Base-by-base conservation (phyloP, 2,797 vertebrate species). In the Scomberomorus guttatus region DNA sequence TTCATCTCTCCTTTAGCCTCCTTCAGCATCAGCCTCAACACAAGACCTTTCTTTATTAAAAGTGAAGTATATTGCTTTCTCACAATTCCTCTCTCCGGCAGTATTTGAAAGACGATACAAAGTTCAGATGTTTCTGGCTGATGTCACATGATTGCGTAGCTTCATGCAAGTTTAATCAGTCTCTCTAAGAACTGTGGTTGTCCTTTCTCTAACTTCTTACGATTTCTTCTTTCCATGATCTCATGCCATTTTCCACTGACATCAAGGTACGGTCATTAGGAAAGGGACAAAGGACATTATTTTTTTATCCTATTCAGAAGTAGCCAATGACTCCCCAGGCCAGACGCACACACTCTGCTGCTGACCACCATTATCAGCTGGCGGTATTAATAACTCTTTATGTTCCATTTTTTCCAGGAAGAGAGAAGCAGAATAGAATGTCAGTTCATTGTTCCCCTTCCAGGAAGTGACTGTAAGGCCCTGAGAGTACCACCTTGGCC, bases 381-480 rank as follows among this genome's bases (percentile, higher is more conserved):
- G 55, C 46, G 69, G 64, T 93, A 95, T 94, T 94, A 91, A 94
- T 92, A 94, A 93, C 87, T 80, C 64, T 86, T 88, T 80, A 83
- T 83, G 63, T 59, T 77, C 44, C 48, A n/a, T 84, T 85, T 83
- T 92, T 92, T 84, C 87, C 86, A 92, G 82, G 86, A 92, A 93
- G 80, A 74, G 80, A 87, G 86, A 92, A 89, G 86, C 77, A 66
- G 71, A 66, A 71, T 66, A 90, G 81, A 91, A 90, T 86, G 89
- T 90, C 89, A 88, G 81, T 82, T 82, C 83, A 93, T 93, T 92
- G 92, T 93, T 90, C 72, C 65, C 70, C 90, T 91, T 92, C 88
- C 87, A 85, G 92, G 90, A 94, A 92, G 86, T 89, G 73, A 80
- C 77, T 44, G 5, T 64, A 79, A 79, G 77, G 76, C 58, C 65